phyloP scores from a whole-genome alignment of 1,140 invertebrate genomes.

The Caenorhabditis briggsae region DNA sequence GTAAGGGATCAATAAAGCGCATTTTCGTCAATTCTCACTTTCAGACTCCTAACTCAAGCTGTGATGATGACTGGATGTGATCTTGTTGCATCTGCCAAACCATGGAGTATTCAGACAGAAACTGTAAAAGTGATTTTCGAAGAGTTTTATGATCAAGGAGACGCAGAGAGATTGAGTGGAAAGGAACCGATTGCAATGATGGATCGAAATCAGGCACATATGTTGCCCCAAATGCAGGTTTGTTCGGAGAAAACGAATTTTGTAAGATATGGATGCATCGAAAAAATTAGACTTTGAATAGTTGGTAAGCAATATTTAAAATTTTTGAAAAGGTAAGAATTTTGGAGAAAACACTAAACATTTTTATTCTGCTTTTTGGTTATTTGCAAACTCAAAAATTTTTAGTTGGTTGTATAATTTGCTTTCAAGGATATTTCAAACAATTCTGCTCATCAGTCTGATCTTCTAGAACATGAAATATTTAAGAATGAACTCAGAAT shows the following conservation, averaged over 20 bases:
- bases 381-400: no score
- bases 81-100: slow-evolving; percentile 86
- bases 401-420: no score
- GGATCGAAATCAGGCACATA: slow-evolving; percentile 84
- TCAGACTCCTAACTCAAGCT: slow-evolving; percentile 82
- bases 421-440: no score
- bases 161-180: slow-evolving; percentile 84
- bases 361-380: no score
- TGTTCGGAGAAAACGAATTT: slow-evolving; percentile 64
- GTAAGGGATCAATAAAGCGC: neutral
- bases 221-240: slow-evolving; percentile 85
- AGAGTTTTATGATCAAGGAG: slow-evolving; percentile 88
- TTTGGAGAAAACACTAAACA: no score
- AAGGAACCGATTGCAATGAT: slow-evolving; percentile 86
- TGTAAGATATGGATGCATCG: neutral
- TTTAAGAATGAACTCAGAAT: no score
- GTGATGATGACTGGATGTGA: slow-evolving; percentile 88
- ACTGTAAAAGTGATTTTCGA: slow-evolving; percentile 88
- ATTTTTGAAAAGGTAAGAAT: no score
- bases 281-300: no score
- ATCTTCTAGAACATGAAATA: no score
- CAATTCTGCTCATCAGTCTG: no score
- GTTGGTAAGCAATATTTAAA: no score
- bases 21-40: slow-evolving; percentile 28
- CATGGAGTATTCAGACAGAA: slow-evolving; percentile 87